Percentiles rank a stretch among this genome's conserved stretches.
Evolutionary conservation across 1,140 invertebrate genomes (phyloP).

Genomic region (Drosophila albomicans): DNA sequence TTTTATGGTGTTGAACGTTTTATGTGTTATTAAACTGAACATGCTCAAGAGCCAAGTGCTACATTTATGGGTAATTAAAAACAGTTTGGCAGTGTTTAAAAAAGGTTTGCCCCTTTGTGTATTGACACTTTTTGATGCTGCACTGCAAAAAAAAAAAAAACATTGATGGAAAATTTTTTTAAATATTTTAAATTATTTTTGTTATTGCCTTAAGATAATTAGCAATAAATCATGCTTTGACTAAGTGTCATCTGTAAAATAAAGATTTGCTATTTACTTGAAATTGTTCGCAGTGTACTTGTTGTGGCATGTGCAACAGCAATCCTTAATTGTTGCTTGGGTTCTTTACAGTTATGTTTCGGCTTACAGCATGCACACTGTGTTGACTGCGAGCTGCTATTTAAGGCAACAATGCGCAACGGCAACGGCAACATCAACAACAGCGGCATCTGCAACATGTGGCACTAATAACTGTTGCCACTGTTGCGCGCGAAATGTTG

Average conservation of each 20-base stretch:
- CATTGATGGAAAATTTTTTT: too few species aligned
- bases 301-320: conserved; percentile 7
- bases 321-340: conserved; percentile 26
- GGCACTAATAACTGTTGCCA: conserved; percentile 64
- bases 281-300: conserved; percentile 17
- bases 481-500: conserved; percentile 48
- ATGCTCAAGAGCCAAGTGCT: neutral
- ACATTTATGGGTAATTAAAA: conserved; percentile 30
- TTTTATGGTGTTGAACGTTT: conserved; percentile 13
- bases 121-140: neutral
- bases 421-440: conserved; percentile 49
- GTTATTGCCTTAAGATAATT: too few species aligned
- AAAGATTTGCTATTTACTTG: neutral
- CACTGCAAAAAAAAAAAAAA: conserved; percentile 3
- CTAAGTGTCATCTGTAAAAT: too few species aligned
- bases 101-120: conserved; percentile 2
- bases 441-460: conserved; percentile 51
- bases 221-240: too few species aligned
- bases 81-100: conserved; percentile 1
- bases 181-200: too few species aligned
- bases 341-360: conserved; percentile 27
- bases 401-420: conserved; percentile 46
- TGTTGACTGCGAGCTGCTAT: conserved; percentile 14
- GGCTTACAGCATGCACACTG: conserved; percentile 9
- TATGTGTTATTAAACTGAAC: conserved; percentile 16